Conservation (phyloP, 2,888 invertebrate genomes). For the Peribatodes rhomboidaria region DNA sequence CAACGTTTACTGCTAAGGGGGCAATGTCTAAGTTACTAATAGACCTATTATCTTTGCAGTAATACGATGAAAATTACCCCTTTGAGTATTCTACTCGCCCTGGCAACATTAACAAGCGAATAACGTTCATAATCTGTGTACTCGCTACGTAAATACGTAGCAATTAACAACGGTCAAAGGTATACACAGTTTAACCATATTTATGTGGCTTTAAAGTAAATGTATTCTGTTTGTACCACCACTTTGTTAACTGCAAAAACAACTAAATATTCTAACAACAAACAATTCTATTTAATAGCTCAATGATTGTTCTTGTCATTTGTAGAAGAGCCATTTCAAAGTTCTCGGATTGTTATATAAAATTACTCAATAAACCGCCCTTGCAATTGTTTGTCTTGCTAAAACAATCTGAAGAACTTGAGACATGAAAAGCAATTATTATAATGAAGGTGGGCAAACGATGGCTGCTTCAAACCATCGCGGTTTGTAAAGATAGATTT, state of each 20-base stretch:
- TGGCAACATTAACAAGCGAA: conserved; percentile 15
- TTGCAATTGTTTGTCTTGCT: conserved; percentile 57
- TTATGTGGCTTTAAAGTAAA: conserved; percentile 20
- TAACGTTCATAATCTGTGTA: conserved; percentile 12
- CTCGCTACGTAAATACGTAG: conserved; percentile 27
- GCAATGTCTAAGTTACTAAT: conserved; percentile 15
- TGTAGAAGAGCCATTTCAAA: conserved; percentile 65
- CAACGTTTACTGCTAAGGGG: too few relatives aligned
- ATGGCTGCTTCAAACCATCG: conserved; percentile 61
- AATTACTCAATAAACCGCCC: conserved; percentile 63
- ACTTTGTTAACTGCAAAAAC: conserved; percentile 44
- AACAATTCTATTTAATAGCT: conserved; percentile 76
- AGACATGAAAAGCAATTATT: conserved; percentile 60
- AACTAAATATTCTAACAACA: conserved; percentile 68
- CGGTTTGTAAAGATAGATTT: conserved; percentile 67
- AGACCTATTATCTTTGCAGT: conserved; percentile 28
- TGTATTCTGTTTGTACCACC: conserved; percentile 28
- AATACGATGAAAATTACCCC: conserved; percentile 28
- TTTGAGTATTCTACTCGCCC: conserved; percentile 23
- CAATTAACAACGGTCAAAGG: conserved; percentile 27
- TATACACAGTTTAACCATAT: conserved; percentile 7
- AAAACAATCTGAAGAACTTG: conserved; percentile 53
- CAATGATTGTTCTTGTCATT: conserved; percentile 67
- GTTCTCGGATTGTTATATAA: conserved; percentile 60
- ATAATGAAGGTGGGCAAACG: conserved; percentile 52